Evolutionary conservation across 2,888 invertebrate species (phyloP), one percentile per base, ranked within the genome.

Genomic region (Trachelus iudaicus): DNA sequence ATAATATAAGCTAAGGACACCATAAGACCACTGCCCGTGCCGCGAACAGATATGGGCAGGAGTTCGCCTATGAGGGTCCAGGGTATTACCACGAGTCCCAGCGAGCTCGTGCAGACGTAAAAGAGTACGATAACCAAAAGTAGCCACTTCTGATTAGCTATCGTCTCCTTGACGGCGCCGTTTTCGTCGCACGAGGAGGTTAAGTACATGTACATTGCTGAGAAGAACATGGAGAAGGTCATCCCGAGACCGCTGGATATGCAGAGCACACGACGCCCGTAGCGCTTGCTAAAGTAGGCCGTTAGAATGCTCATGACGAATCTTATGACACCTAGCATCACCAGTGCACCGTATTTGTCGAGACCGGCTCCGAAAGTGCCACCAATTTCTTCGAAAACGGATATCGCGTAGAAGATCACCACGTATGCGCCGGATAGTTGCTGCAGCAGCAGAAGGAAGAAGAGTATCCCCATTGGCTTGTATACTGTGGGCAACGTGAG

Each of bases 11-110:
- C 93, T n/a, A 92, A 81, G 0, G 93, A 92, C 23, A 94, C 88
- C 84, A 94, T 87, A 4, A 93, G 34, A 1, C 94, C 93, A 1
- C 93, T 92, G 12, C 93, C 90, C 76, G 92, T 91, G 1, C 93
- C 94, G 76, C 93, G 90, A 3, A 93, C 92, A 79, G 92, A 92
- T 15, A 93, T 92, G 1, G 94, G 93, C 56, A 94, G 85, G 13
- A 94, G 84, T 88, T 94, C 94, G 9, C 92, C 91, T 34, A 93
- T 93, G 34, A 94, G 84, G 4, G 94, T 93, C 94, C 94, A 94
- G 1, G 94, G 94, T 77, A 94, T 93, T 11, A 93, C 93, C 76
- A 93, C 86, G 84, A 93, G 92, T 0, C 94, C 94, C 12, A 94
- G 82, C 0, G 93, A 92, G 82, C 93, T 92, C 81, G 92, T 92